Evolutionary conservation across 2,797 vertebrate species (phyloP).

Genomic region (Clarias fuscus): DNA sequence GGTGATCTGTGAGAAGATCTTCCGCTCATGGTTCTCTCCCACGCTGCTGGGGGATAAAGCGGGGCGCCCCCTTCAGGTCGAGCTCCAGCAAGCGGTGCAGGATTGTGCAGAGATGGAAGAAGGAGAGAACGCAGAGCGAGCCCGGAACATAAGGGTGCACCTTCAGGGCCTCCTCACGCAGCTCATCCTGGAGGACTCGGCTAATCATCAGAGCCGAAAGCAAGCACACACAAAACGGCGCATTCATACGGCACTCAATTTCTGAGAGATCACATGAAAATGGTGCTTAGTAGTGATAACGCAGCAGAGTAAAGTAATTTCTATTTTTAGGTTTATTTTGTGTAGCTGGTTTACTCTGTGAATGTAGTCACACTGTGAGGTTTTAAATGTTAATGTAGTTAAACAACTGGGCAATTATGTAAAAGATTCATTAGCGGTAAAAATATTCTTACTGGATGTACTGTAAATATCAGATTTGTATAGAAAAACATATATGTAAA

Average conservation of each 20-base stretch:
- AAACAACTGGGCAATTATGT: not conserved
- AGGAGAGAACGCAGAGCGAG: not conserved
- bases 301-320: not conserved
- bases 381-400: slow-evolving; percentile 16
- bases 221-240: slow-evolving; percentile 49
- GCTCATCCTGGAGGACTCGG: slow-evolving; percentile 76
- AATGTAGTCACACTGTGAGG: not conserved
- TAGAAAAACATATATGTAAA: slow-evolving; percentile 31
- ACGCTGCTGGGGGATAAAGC: slow-evolving; percentile 69
- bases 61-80: slow-evolving; percentile 77
- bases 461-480: slow-evolving; percentile 41
- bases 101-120: slow-evolving; percentile 77
- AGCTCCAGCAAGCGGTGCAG: slow-evolving; percentile 83
- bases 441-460: slow-evolving; percentile 15
- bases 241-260: slow-evolving; percentile 68
- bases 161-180: slow-evolving; percentile 77
- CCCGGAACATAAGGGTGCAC: slow-evolving; percentile 57
- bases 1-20: slow-evolving; percentile 98
- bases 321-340: not conserved
- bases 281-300: not conserved
- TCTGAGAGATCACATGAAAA: slow-evolving; percentile 56
- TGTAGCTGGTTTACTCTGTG: slow-evolving; percentile 11
- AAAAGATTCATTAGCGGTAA: not conserved
- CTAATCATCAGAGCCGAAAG: slow-evolving; percentile 62
- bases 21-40: slow-evolving; percentile 87